Evolutionary conservation across 2,113 vertebrate genomes (phyloP), one percentile per base, ranked within the genome.

Genomic region (Leucoraja erinaceus): DNA sequence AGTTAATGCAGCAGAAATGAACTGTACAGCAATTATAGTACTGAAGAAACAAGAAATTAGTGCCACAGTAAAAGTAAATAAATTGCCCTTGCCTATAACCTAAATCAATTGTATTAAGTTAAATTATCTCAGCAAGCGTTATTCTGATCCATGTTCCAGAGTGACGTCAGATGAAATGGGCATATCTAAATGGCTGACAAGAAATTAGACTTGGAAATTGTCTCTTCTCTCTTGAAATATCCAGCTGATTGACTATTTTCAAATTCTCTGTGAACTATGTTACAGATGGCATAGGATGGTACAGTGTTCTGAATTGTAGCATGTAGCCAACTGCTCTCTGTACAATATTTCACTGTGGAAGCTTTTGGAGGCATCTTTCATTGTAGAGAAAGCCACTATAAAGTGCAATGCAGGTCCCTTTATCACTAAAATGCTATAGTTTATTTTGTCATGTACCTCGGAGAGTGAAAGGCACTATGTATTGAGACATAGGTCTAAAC

Each of bases 1-100:
- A 63, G 83, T 88, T 63, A 14, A 63, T 88, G 83, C 59, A 88
- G 31, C n/a, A 31, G 14, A 88, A 88, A 61, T 66, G 83, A 88
- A 33, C 59, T 88, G 83, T 14, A 63, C 59, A 59, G 14, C 59
- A 88, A 63, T 88, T 88, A 88, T 61, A 11, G 59, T 63, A 16
- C 59, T 88, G 83, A 56, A 33, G 38, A 59, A n/a, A 88, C 14
- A 84, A 88, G 28, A n/a, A 88, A 63, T 86, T 63, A 63, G 59
- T n/a, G n/a, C 59, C 61, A 7, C n/a, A 14, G 16, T 14, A 31
- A 33, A 63, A 88, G 61, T 88, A 66, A 88, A 31, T 63, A 88
- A 86, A 28, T n/a, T 86, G 83, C 59, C 56, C 28, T 11, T 86
- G 56, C 56, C 61, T 12, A 16, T 59, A 61, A 28, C 59, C 6